Evolutionary conservation across 1,140 invertebrate species (phyloP).

Genomic region (Aphaenogaster rudis): DNA sequence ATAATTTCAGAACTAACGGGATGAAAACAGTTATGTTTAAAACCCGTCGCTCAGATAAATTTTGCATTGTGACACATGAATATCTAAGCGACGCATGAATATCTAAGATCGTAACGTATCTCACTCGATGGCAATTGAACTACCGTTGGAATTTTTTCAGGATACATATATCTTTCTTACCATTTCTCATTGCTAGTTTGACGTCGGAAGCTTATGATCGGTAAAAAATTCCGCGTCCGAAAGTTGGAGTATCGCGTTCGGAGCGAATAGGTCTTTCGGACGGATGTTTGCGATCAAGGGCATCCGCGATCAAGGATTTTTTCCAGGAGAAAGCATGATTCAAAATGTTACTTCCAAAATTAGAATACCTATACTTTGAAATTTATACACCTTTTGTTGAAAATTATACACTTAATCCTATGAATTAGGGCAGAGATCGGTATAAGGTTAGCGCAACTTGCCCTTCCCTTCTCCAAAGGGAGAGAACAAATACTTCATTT

Average conservation of each 20-base stretch:
- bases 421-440: no score
- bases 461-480: no score
- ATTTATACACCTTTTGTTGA: no score
- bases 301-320: no score
- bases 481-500: no score
- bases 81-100: slow-evolving; percentile 18
- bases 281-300: neutral
- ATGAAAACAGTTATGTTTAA: slow-evolving; percentile 1
- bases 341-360: no score
- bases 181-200: neutral
- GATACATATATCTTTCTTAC: neutral
- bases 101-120: slow-evolving; percentile 14
- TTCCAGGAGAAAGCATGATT: no score
- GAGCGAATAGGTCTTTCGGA: neutral
- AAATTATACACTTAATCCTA: no score
- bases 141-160: neutral
- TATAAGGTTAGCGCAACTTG: no score
- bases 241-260: neutral
- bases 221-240: neutral
- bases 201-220: neutral
- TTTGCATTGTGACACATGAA: slow-evolving; percentile 15
- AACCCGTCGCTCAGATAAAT: slow-evolving; percentile 23
- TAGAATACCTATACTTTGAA: no score
- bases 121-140: neutral
- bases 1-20: slow-evolving; percentile 40